Percentiles rank a stretch among this genome's conserved stretches.
Conservation (phyloP, 2,113 vertebrate genomes). For the Myotis lucifugus region DNA sequence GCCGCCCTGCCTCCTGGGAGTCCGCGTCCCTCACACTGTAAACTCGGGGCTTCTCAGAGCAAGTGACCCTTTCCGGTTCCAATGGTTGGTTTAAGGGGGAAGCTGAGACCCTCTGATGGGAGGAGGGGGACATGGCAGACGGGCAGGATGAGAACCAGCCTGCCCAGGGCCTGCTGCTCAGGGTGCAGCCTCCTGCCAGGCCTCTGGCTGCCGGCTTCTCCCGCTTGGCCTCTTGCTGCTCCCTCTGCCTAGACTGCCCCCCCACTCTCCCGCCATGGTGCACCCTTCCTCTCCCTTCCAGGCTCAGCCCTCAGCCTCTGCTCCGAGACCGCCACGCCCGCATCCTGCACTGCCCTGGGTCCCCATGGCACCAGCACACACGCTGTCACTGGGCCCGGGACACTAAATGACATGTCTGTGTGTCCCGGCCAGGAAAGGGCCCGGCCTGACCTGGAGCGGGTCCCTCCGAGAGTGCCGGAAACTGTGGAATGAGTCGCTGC, state of each 20-base stretch:
- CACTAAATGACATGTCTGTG: neutral
- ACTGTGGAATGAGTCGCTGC: neutral
- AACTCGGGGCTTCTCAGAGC: neutral
- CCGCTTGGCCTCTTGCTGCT: neutral
- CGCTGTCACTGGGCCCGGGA: neutral
- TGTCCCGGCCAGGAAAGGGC: neutral
- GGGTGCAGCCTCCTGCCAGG: neutral
- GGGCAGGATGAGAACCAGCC: too few relatives aligned
- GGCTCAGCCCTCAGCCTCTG: neutral
- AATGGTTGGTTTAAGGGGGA: neutral
- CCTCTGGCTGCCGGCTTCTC: too few relatives aligned
- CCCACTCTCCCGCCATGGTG: neutral
- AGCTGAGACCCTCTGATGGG: neutral
- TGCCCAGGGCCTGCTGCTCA: accelerated
- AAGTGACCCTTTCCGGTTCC: neutral
- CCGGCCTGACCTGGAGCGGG: neutral
- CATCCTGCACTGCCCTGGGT: neutral
- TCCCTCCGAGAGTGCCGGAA: neutral
- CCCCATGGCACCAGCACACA: neutral
- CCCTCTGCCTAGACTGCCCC: neutral
- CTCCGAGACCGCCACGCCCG: neutral
- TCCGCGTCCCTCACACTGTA: neutral
- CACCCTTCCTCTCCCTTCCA: neutral
- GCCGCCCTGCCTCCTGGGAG: too few relatives aligned
- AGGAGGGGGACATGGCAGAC: accelerated